Conservation (phyloP, 2,888 invertebrate species). For the Trichogramma dendrolimi region DNA sequence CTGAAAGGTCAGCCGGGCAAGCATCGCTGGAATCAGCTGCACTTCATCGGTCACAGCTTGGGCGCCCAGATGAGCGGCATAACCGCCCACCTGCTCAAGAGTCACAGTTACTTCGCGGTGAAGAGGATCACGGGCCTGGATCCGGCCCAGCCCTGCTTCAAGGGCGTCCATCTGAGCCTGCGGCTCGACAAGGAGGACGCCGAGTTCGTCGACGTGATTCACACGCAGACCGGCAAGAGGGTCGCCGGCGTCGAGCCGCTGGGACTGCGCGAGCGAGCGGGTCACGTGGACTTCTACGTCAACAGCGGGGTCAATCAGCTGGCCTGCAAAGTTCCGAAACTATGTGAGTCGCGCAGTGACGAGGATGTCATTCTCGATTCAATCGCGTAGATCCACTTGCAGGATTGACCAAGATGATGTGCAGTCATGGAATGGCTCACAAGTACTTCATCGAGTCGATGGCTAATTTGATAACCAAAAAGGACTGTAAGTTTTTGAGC, state of each 20-base stretch:
- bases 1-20: slow-evolving; percentile 23
- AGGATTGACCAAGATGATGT: slow-evolving; percentile 58
- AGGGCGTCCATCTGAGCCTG: slow-evolving; percentile 50
- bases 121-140: slow-evolving; percentile 57
- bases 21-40: slow-evolving; percentile 46
- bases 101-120: slow-evolving; percentile 42
- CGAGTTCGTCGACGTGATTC: slow-evolving; percentile 61
- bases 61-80: slow-evolving; percentile 63
- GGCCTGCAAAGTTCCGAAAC: slow-evolving; percentile 52
- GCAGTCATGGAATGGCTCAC: slow-evolving; percentile 62
- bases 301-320: slow-evolving; percentile 67
- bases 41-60: slow-evolving; percentile 62
- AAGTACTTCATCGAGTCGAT: slow-evolving; percentile 60
- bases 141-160: slow-evolving; percentile 64
- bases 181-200: slow-evolving; percentile 59
- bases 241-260: no score
- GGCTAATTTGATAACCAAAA: slow-evolving; percentile 43
- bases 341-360: neutral
- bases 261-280: slow-evolving; percentile 38
- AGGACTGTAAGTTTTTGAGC: slow-evolving; percentile 56
- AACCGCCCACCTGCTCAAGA: slow-evolving; percentile 55
- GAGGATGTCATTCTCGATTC: neutral
- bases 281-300: slow-evolving; percentile 66
- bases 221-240: slow-evolving; percentile 53
- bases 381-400: slow-evolving; percentile 1